A percentile compares a stretch with the other conserved stretches of the same genome.
phyloP scores from a whole-genome alignment of 2,888 invertebrate genomes.

The Thalpophila matura region DNA sequence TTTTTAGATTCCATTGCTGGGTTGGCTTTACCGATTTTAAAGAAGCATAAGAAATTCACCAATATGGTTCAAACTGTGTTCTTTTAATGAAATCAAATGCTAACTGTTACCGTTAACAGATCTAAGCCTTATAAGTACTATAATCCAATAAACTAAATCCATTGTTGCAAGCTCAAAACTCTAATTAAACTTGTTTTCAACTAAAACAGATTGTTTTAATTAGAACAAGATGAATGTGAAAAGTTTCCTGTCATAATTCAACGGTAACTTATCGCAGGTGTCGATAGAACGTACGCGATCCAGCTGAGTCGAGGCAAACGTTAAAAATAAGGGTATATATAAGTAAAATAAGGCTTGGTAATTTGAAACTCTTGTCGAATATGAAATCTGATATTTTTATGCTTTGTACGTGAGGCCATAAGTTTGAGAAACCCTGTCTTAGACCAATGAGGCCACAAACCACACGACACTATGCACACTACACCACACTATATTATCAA shows the following conservation, averaged over 20 bases:
- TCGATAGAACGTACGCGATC: slow-evolving; percentile 43
- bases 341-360: slow-evolving; percentile 13
- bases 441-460: too few relatives aligned
- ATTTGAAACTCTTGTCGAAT: not conserved
- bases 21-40: too few relatives aligned
- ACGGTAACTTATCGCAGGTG: slow-evolving; percentile 53
- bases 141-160: slow-evolving; percentile 24
- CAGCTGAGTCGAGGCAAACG: slow-evolving; percentile 13
- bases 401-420: too few relatives aligned
- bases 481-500: too few relatives aligned
- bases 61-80: too few relatives aligned
- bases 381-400: not conserved
- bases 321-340: slow-evolving; percentile 27
- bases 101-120: too few relatives aligned
- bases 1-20: too few relatives aligned
- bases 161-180: slow-evolving; percentile 50
- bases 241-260: slow-evolving; percentile 73
- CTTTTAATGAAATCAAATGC: too few relatives aligned
- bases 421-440: too few relatives aligned
- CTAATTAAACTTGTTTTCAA: slow-evolving; percentile 72
- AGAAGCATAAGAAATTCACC: too few relatives aligned
- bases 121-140: not conserved
- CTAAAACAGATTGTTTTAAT: slow-evolving; percentile 76
- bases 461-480: too few relatives aligned
- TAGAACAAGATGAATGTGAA: slow-evolving; percentile 75